These are phyloP conservation scores for Misgurnus anguillicaudatus DNA, from an alignment of 2,113 vertebrate species.

Conservation along the genomic window DNA sequence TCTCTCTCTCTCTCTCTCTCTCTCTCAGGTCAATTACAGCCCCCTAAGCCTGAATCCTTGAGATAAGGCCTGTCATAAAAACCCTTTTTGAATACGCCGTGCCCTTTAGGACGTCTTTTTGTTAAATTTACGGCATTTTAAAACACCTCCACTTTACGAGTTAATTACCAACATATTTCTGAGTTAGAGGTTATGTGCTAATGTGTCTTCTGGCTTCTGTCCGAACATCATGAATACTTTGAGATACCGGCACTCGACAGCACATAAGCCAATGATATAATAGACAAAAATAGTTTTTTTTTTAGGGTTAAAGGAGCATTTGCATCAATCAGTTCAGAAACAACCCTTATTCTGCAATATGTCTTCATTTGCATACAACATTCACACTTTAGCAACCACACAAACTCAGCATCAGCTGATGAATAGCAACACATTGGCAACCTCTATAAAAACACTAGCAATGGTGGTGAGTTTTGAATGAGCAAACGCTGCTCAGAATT, in stretches of 20 bases:
- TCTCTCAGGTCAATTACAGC: neutral
- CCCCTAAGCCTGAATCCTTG: constrained; percentile 21
- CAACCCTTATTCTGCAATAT: no score
- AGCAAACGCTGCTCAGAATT: no score
- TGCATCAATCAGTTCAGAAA: no score
- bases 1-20: neutral
- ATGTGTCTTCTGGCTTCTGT: constrained; percentile 69
- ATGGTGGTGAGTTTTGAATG: no score
- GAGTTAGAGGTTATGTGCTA: constrained; percentile 52
- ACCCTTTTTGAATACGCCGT: constrained; percentile 4
- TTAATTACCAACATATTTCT: constrained; percentile 59
- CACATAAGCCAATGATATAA: constrained; percentile 25
- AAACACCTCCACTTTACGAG: constrained; percentile 46
- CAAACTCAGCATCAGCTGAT: no score
- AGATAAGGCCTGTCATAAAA: constrained; percentile 26
- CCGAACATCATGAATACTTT: constrained; percentile 49
- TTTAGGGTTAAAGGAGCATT: neutral
- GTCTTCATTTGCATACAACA: no score
- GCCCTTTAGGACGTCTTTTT: constrained; percentile 20
- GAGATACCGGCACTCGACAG: constrained; percentile 42
- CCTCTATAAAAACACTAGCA: no score
- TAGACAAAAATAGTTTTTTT: neutral
- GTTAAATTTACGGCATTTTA: constrained; percentile 48
- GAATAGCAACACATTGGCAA: no score
- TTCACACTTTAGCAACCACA: no score